These are phyloP conservation scores for Malurus splendens DNA, from an alignment of 2,797 vertebrate genomes.

Conservation along the genomic window DNA sequence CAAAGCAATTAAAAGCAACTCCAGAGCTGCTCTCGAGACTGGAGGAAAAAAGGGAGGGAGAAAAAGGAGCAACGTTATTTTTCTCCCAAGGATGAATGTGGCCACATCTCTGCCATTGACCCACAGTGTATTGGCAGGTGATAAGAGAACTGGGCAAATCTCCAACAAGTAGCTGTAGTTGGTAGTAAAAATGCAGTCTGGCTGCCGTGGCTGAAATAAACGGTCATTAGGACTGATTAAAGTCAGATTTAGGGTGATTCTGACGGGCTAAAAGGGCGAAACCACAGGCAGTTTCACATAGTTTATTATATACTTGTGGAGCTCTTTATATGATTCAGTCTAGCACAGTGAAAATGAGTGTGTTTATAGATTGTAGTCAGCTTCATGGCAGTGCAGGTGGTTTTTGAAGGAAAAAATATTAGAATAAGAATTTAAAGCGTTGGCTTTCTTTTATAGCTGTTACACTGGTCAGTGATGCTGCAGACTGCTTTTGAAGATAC, in stretches of 20 bases:
- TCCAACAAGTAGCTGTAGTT: slow-evolving; percentile 58
- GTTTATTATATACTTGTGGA: slow-evolving; percentile 49
- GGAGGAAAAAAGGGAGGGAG: background rate
- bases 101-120: background rate
- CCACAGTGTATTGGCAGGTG: slow-evolving; percentile 45
- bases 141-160: slow-evolving; percentile 55
- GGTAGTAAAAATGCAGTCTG: slow-evolving; percentile 60
- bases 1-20: slow-evolving; percentile 26
- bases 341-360: background rate
- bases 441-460: background rate
- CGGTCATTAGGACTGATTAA: slow-evolving; percentile 72
- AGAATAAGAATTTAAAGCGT: background rate
- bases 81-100: background rate
- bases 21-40: background rate
- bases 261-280: slow-evolving; percentile 57
- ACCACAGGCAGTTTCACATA: slow-evolving; percentile 52
- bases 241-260: slow-evolving; percentile 67
- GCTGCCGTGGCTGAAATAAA: slow-evolving; percentile 62
- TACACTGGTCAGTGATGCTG: background rate
- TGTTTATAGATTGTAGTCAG: background rate
- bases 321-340: slow-evolving; percentile 42
- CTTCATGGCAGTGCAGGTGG: background rate
- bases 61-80: background rate
- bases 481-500: background rate
- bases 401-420: background rate